Conservation (phyloP, 2,797 vertebrate species). For the Anguilla pacifica region DNA sequence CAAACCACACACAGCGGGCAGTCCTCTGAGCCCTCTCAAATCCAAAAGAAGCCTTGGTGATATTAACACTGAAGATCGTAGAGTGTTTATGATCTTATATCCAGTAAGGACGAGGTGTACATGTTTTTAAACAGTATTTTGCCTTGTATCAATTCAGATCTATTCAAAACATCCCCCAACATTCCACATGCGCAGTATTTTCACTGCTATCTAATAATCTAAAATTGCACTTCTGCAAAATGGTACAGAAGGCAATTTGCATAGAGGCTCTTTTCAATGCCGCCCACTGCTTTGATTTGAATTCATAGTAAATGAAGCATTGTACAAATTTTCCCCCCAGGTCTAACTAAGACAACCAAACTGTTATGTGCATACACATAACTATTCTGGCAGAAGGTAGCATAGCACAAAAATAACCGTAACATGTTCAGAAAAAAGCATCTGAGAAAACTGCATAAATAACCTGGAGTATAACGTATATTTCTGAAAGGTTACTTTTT, state of each 20-base stretch:
- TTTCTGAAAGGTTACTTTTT: not conserved
- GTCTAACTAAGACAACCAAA: not conserved
- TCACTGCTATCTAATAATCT: not conserved
- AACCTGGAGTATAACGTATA: not conserved
- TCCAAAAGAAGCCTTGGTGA: not conserved
- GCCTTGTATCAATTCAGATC: not conserved
- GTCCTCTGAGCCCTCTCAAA: not conserved
- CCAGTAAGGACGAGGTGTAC: not conserved
- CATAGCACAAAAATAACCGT: not conserved
- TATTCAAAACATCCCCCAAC: not conserved
- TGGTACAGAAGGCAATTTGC: not conserved
- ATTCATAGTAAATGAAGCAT: constrained; percentile 11
- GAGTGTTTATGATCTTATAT: not conserved
- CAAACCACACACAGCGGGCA: not conserved
- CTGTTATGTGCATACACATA: constrained; percentile 1
- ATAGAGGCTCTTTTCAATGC: not conserved
- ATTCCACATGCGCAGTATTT: not conserved
- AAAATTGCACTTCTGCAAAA: not conserved
- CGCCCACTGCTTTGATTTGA: constrained; percentile 4
- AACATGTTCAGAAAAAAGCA: constrained; percentile 5
- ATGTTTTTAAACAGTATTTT: not conserved
- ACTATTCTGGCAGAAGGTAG: not conserved
- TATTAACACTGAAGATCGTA: not conserved
- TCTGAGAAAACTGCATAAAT: not conserved
- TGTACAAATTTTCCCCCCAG: not conserved